Evolutionary conservation across 2,113 vertebrate species (phyloP), one percentile per base, ranked within the genome.

Genomic region (human): DNA sequence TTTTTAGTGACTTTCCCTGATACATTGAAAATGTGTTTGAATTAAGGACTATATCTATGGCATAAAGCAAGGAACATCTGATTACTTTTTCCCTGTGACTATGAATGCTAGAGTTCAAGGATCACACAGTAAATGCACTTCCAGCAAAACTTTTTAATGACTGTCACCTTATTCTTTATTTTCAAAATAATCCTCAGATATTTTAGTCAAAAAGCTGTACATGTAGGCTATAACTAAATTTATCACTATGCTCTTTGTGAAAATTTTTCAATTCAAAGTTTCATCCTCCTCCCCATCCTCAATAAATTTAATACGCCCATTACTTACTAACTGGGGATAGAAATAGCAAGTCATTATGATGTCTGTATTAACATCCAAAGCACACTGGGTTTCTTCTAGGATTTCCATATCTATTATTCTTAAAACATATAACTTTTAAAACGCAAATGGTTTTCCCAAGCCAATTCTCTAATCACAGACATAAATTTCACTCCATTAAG

Each of bases 401-500:
- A 86, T 90, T 82, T 93, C 48, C 94, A n/a, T 85, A 94, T 96
- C 96, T 96, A 57, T 95, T 96, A 97, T 96, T 97, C 95, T 81
- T 76, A 87, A 90, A 98, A 84, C 75, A 85, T 84, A 52, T 45
- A 94, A 91, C 96, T 96, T 97, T 93, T 85, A 95, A 94, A 97
- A 91, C 78, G 81, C 91, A 85, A 95, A 94, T 86, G 97, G 61
- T 92, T 97, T 94, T 96, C 93, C 96, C 97, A 89, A 97, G 96
- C 94, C 96, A 91, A 78, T 76, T 95, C 78, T 96, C 94, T 97
- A 97, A 97, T 98, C 95, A 82, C 32, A 30, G 94, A 93, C 86
- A 93, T 98, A 97, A 96, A 97, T 97, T 97, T 95, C 45, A 90
- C 89, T 95, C 85, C 91, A 90, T 97, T 95, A 97, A 94, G 96